Conservation (phyloP, 2,888 invertebrate species). For the Pardosa pseudoannulata region DNA sequence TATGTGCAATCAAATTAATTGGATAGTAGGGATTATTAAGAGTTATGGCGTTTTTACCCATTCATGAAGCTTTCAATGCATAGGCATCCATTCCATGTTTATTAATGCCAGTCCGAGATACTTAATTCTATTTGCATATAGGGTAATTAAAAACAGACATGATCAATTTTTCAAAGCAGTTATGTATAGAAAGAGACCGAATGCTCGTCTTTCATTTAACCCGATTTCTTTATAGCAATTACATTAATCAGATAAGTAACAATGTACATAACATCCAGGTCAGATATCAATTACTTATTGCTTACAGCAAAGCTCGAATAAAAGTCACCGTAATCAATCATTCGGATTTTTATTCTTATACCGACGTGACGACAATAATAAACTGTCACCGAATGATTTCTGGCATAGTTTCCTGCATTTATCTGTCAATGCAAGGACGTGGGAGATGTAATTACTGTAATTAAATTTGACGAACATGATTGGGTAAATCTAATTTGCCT, state of each 20-base stretch:
- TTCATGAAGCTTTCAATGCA: no score
- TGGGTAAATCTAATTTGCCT: not conserved
- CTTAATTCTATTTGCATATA: no score
- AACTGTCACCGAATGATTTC: not conserved
- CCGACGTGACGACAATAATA: not conserved
- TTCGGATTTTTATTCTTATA: not conserved
- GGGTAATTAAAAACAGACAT: no score
- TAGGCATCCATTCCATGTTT: no score
- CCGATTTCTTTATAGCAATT: not conserved
- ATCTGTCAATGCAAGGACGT: not conserved
- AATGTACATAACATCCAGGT: not conserved
- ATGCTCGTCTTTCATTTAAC: no score
- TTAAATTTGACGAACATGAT: not conserved
- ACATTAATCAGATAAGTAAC: not conserved
- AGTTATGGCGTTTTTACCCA: no score
- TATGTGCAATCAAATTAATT: no score
- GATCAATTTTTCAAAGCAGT: no score
- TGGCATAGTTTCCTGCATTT: no score
- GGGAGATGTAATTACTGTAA: slow-evolving; percentile 4
- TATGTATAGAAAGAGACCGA: no score
- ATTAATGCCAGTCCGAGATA: no score
- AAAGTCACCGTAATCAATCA: not conserved
- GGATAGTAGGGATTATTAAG: no score
- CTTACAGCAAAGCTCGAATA: not conserved
- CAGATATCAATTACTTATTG: not conserved